Evolutionary conservation across 1,140 invertebrate genomes (phyloP).

Genomic region (Octopus bimaculoides): DNA sequence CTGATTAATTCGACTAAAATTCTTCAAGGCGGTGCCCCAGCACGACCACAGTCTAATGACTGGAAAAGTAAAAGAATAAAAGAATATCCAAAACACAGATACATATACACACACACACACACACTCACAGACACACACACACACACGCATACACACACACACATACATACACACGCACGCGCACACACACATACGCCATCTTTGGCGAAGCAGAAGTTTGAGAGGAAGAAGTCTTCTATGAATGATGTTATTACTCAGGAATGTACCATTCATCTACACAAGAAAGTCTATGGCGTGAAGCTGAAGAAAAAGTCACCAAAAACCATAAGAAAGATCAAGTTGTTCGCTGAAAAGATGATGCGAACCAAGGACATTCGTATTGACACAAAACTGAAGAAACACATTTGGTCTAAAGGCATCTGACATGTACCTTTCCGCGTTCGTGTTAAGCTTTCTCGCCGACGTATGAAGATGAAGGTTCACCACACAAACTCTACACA

Average conservation of each 20-base stretch:
- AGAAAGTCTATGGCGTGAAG: conserved; percentile 89
- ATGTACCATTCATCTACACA: conserved; percentile 97
- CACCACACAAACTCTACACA: conserved; percentile 95
- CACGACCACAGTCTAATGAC: too few relatives aligned
- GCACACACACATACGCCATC: too few relatives aligned
- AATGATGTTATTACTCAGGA: conserved; percentile 98
- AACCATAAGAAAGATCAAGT: conserved; percentile 95
- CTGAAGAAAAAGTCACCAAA: conserved; percentile 93
- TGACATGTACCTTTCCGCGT: conserved; percentile 65
- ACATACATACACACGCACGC: too few relatives aligned
- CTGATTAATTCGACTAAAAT: too few relatives aligned
- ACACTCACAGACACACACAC: too few relatives aligned
- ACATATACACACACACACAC: too few relatives aligned
- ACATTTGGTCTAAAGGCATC: conserved; percentile 67
- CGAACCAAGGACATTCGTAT: conserved; percentile 96
- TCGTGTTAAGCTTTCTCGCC: conserved; percentile 74
- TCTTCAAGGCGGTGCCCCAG: too few relatives aligned
- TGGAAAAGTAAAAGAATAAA: too few relatives aligned
- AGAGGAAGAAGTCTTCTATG: conserved; percentile 76
- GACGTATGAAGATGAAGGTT: conserved; percentile 98
- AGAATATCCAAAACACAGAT: too few relatives aligned
- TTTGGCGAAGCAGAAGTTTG: conserved; percentile 62
- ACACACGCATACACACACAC: too few relatives aligned
- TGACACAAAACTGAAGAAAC: conserved; percentile 96
- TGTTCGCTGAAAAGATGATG: conserved; percentile 98